Conservation (phyloP, 2,797 vertebrate species). For the Ataeniobius toweri region DNA sequence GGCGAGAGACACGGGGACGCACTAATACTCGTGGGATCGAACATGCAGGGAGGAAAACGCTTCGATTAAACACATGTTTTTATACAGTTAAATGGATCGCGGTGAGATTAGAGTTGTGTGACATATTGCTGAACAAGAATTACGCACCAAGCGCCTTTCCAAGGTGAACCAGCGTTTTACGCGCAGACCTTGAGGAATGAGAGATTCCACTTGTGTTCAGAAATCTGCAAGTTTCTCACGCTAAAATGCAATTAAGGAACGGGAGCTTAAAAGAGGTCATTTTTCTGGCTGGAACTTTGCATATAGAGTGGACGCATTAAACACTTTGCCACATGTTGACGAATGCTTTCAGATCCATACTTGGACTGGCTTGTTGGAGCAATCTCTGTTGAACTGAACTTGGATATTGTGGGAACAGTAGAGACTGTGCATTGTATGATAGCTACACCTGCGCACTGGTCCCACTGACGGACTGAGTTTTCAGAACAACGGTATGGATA, state of each 20-base stretch:
- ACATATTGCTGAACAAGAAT: constrained; percentile 35
- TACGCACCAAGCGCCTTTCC: constrained; percentile 51
- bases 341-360: not conserved
- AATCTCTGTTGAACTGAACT: constrained; percentile 4
- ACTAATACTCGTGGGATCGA: not conserved
- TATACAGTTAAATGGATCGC: constrained; percentile 14
- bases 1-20: constrained; percentile 29
- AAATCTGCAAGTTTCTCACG: constrained; percentile 4
- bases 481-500: constrained; percentile 27
- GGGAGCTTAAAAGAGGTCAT: not conserved
- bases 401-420: not conserved
- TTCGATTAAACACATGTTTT: not conserved
- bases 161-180: constrained; percentile 59
- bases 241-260: not conserved
- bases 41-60: not conserved
- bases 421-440: constrained; percentile 2
- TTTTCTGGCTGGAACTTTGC: constrained; percentile 5
- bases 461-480: constrained; percentile 30
- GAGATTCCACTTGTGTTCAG: not conserved
- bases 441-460: constrained; percentile 41
- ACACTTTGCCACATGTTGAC: constrained; percentile 23
- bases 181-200: constrained; percentile 53
- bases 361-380: constrained; percentile 17
- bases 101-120: constrained; percentile 21
- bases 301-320: constrained; percentile 8